phyloP scores from a whole-genome alignment of 2,888 invertebrate genomes.

The Thymelicus acteon region DNA sequence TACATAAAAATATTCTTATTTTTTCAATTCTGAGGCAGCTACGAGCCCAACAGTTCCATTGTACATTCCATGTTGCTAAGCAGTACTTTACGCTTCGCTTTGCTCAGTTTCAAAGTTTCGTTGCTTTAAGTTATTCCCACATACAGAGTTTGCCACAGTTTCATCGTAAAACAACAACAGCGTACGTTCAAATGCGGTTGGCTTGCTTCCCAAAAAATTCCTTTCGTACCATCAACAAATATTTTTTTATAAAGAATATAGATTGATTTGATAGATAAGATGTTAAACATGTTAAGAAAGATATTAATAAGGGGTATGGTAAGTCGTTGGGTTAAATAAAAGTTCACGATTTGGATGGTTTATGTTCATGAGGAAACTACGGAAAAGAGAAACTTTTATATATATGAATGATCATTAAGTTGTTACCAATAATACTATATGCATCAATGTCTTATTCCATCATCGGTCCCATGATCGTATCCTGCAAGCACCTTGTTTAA shows the following conservation, averaged over 20 bases:
- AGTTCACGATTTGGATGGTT: no score
- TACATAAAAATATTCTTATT: neutral
- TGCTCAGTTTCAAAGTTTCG: constrained; percentile 20
- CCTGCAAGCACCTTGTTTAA: no score
- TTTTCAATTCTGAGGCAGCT: neutral
- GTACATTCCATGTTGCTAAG: constrained; percentile 18
- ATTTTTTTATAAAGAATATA: neutral
- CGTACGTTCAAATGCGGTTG: constrained; percentile 11
- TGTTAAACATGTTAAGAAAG: neutral
- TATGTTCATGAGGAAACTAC: no score
- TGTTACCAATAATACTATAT: no score
- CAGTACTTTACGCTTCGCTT: constrained; percentile 15
- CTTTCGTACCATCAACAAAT: neutral
- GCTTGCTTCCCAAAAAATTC: constrained; percentile 9
- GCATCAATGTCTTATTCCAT: no score
- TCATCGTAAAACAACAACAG: constrained; percentile 6
- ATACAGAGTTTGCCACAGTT: constrained; percentile 16
- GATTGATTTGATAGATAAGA: neutral
- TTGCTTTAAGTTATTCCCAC: constrained; percentile 19
- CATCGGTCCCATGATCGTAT: no score
- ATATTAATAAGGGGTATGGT: no score
- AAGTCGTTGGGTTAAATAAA: no score
- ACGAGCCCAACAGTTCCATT: neutral
- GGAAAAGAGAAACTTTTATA: no score
- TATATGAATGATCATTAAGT: no score